phyloP scores from a whole-genome alignment of 2,113 vertebrate species.

The Alethe diademata region DNA sequence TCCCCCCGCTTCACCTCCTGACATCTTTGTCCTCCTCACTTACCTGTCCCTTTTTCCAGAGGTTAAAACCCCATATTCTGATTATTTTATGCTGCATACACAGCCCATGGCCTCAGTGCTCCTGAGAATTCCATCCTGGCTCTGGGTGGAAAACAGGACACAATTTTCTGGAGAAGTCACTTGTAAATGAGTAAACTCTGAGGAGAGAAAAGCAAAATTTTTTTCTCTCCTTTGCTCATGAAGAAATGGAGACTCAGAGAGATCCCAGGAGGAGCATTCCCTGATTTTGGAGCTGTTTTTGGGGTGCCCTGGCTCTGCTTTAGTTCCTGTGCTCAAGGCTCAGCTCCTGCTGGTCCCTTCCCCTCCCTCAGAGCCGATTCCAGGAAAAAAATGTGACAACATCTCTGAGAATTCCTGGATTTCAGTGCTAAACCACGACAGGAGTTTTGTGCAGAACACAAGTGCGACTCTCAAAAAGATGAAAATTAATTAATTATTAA shows the following conservation, averaged over 20 bases:
- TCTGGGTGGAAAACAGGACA: rapidly evolving
- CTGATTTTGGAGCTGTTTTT: neutral
- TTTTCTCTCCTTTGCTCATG: neutral
- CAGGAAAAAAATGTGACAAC: neutral
- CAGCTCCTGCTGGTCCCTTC: neutral
- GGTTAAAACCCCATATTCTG: neutral
- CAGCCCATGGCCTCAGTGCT: rapidly evolving
- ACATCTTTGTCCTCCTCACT: neutral
- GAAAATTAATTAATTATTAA: neutral
- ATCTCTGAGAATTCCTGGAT: neutral
- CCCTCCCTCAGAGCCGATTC: neutral
- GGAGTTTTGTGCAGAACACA: neutral
- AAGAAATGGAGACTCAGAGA: neutral
- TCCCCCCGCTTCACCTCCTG: neutral
- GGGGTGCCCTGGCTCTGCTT: neutral
- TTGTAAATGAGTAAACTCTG: rapidly evolving
- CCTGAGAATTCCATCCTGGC: neutral
- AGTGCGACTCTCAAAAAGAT: neutral
- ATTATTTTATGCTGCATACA: neutral
- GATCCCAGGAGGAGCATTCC: neutral
- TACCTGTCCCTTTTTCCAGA: neutral
- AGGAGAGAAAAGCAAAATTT: neutral
- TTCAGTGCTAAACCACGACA: neutral
- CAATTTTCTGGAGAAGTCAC: neutral
- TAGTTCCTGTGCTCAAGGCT: rapidly evolving